phyloP scores from a whole-genome alignment of 1,140 invertebrate species.

The Harlomillsia oculata region DNA sequence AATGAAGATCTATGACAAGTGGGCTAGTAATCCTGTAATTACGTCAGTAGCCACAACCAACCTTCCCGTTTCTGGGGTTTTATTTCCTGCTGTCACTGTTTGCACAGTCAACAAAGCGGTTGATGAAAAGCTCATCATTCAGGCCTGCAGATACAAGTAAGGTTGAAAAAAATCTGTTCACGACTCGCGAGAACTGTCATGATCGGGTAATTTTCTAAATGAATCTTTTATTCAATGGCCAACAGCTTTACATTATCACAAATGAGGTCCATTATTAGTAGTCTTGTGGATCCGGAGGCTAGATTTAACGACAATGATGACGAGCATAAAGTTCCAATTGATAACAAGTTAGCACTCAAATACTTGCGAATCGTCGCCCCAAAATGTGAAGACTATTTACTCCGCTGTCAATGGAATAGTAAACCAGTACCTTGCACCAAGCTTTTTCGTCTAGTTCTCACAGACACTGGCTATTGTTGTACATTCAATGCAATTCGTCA shows the following conservation, averaged over 20 bases:
- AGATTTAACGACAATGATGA: conserved; percentile 17
- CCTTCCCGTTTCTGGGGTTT: conserved; percentile 24
- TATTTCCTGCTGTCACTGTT: conserved; percentile 35
- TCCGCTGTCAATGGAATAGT: conserved; percentile 26
- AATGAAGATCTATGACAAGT: conserved; percentile 32
- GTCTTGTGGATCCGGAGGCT: conserved; percentile 27
- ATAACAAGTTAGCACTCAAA: conserved; percentile 20
- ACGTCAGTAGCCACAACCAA: conserved; percentile 30
- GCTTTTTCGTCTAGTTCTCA: conserved; percentile 28
- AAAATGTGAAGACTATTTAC: conserved; percentile 32
- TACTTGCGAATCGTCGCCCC: conserved; percentile 27
- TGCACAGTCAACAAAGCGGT: conserved; percentile 36
- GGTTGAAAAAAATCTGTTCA: neutral
- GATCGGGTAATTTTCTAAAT: neutral
- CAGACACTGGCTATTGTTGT: conserved; percentile 34
- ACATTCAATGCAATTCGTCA: conserved; percentile 27
- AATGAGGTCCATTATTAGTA: conserved; percentile 27
- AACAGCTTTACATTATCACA: conserved; percentile 24
- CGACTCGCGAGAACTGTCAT: too few species aligned
- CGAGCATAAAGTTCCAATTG: neutral
- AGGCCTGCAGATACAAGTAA: conserved; percentile 32
- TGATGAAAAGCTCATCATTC: conserved; percentile 35
- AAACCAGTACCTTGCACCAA: conserved; percentile 11
- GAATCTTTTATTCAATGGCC: conserved; percentile 4
- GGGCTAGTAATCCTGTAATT: conserved; percentile 32